A percentile compares a stretch with the other conserved stretches of the same genome.
phyloP scores from a whole-genome alignment of 2,797 vertebrate genomes.

The Crenuchus spilurus region DNA sequence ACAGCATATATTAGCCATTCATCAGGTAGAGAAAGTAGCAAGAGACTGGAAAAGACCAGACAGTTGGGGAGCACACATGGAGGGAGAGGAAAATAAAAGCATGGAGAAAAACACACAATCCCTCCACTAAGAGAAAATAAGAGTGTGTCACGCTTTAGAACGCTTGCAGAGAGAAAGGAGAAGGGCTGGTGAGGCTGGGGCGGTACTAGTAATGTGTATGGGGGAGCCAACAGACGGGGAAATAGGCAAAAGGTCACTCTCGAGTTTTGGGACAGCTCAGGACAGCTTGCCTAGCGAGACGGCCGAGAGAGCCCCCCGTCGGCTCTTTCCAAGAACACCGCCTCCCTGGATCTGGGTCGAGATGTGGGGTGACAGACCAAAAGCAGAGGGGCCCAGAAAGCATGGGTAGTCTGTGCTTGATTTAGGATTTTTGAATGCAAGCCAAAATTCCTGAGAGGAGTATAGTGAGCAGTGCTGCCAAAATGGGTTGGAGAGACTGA shows the following conservation, averaged over 20 bases:
- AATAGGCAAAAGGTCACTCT: constrained; percentile 33
- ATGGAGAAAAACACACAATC: neutral
- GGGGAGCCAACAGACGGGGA: neutral
- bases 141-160: neutral
- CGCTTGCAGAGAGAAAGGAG: neutral
- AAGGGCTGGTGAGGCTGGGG: neutral
- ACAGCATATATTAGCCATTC: neutral
- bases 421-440: constrained; percentile 76
- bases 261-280: constrained; percentile 38
- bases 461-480: constrained; percentile 63
- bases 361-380: constrained; percentile 67
- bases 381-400: constrained; percentile 65
- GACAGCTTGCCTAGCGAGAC: constrained; percentile 39
- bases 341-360: constrained; percentile 57
- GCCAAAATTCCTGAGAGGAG: constrained; percentile 81
- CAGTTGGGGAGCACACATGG: neutral
- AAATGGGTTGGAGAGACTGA: constrained; percentile 56
- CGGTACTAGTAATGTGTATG: neutral
- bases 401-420: constrained; percentile 70
- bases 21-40: neutral
- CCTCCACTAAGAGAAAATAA: neutral
- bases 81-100: neutral
- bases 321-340: neutral
- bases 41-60: neutral
- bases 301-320: constrained; percentile 9